Base-by-base conservation (phyloP, 1,140 invertebrate genomes). In the Rhagoletis pomonella region DNA sequence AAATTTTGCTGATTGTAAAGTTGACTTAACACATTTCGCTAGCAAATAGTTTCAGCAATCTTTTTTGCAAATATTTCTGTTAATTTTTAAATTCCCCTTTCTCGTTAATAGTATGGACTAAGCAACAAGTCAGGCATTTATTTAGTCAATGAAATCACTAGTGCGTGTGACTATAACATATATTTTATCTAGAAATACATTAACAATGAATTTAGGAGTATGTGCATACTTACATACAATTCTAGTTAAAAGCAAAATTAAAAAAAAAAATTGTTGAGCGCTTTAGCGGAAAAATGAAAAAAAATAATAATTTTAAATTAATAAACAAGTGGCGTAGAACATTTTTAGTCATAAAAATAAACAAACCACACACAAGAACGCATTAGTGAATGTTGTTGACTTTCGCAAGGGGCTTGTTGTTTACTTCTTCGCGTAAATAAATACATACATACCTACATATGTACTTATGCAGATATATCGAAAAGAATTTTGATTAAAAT, bases 361-460 rank as follows among this genome's bases (percentile, higher is more conserved):
- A 81, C 1, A 9, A 62, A 62, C 17, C n/a, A 17, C n/a, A 62
- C 2, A 17, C n/a, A 62, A 62, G 60, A 1, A 55, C 12, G 14
- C 42, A n/a, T 29, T 29, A n/a, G 5, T 55, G n/a, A 55, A 81
- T 81, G 17, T 29, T 81, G 47, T 81, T 81, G 73, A 58, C 73
- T 42, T 81, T 19, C 47, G 9, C 50, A 50, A 47, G n/a, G 73
- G 44, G 47, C 6, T n/a, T 4, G 17, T 55, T 81, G n/a, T 19
- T 55, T 81, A 50, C 73, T 55, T 29, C 47, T 55, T 55, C 55
- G 47, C 29, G 47, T 77, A 77, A 77, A 29, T 29, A 29, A 29
- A 29, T 29, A 29, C 29, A 0, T 29, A 29, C 29, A 39, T 67
- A 39, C 12, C 12, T 59, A 12, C 12, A 7, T 59, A 12, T 59